Percentiles rank a stretch among this genome's conserved stretches.
Evolutionary conservation across 2,113 vertebrate genomes (phyloP).

Genomic region (Telmatochromis sp.): DNA sequence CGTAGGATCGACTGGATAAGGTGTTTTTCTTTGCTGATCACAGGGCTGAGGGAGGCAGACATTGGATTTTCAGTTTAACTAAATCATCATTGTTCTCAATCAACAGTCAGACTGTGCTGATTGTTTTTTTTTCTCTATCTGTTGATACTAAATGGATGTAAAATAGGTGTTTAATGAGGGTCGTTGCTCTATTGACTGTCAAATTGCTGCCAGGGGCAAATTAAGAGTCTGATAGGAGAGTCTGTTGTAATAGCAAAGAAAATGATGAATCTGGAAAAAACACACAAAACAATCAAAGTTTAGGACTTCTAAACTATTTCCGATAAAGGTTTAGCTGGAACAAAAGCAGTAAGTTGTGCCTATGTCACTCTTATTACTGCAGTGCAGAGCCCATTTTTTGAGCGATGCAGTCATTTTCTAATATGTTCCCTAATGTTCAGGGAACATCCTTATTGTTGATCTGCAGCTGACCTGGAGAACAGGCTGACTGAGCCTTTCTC

Average conservation of each 20-base stretch:
- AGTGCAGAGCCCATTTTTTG: background rate
- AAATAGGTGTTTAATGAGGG: conserved; percentile 56
- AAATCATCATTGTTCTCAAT: conserved; percentile 70
- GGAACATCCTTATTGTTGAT: background rate
- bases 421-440: background rate
- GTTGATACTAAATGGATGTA: conserved; percentile 27
- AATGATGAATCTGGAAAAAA: background rate
- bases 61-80: conserved; percentile 71
- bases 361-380: background rate
- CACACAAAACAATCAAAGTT: background rate
- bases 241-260: background rate
- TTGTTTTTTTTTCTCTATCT: conserved; percentile 21
- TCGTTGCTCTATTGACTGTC: conserved; percentile 44
- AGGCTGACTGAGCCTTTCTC: background rate
- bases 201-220: conserved; percentile 42
- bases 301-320: background rate
- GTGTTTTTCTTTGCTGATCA: conserved; percentile 73
- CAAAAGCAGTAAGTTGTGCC: background rate
- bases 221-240: conserved; percentile 34
- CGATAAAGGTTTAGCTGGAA: background rate
- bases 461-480: background rate
- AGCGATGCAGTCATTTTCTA: background rate
- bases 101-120: conserved; percentile 57
- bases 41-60: conserved; percentile 63
- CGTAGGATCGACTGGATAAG: conserved; percentile 75